These are phyloP conservation scores for Battus philenor DNA, from an alignment of 1,140 invertebrate genomes.

Conservation along the genomic window DNA sequence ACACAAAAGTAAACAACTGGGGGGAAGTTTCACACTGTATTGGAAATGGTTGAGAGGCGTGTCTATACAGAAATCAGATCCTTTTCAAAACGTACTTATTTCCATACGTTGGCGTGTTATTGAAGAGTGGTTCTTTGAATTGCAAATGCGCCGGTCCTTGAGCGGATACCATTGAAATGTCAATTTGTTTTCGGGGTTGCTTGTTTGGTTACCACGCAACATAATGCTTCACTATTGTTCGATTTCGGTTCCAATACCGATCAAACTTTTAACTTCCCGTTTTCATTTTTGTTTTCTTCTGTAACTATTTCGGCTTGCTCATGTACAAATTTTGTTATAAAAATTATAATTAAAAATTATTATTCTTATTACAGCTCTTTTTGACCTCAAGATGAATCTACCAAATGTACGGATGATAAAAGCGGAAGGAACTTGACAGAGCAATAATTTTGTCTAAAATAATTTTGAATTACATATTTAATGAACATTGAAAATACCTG, in stretches of 20 bases:
- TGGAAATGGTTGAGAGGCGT: slow-evolving; percentile 28
- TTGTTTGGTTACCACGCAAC: slow-evolving; percentile 40
- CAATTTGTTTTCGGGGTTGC: slow-evolving; percentile 66
- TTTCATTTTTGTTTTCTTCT: too few relatives aligned
- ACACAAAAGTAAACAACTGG: background rate
- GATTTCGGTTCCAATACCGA: slow-evolving; percentile 21
- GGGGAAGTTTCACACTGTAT: slow-evolving; percentile 13
- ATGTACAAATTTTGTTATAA: too few relatives aligned
- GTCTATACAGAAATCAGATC: slow-evolving; percentile 62
- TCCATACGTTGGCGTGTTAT: slow-evolving; percentile 65
- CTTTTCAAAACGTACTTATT: slow-evolving; percentile 64
- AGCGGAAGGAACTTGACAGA: too few relatives aligned
- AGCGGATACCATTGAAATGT: slow-evolving; percentile 63
- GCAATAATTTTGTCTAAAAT: too few relatives aligned
- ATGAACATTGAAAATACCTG: too few relatives aligned
- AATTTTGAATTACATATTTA: too few relatives aligned
- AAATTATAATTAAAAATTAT: too few relatives aligned
- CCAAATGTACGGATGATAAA: too few relatives aligned
- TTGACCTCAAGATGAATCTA: too few relatives aligned
- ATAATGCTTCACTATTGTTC: slow-evolving; percentile 49
- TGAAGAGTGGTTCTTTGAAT: slow-evolving; percentile 66
- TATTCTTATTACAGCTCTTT: too few relatives aligned
- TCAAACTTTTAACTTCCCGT: too few relatives aligned
- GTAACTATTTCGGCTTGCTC: too few relatives aligned
- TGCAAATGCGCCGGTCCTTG: slow-evolving; percentile 61